Evolutionary conservation across 2,113 vertebrate species (phyloP).

Genomic region (Ramphastos sulfuratus): DNA sequence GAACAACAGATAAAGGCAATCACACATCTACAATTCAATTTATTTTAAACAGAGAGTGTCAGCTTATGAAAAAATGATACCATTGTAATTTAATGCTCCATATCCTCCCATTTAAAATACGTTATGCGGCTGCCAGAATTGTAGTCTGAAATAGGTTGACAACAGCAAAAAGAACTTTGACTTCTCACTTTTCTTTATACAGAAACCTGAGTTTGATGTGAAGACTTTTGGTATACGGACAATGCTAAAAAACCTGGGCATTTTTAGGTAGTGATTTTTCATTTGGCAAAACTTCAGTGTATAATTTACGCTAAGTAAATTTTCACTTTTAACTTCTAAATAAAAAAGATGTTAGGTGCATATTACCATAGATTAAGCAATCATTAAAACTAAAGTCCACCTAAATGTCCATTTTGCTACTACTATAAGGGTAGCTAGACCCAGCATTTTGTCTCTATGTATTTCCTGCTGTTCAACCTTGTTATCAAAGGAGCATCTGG

Average conservation of each 20-base stretch:
- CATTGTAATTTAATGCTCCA: neutral
- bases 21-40: neutral
- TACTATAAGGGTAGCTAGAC: neutral
- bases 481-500: neutral
- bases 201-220: neutral
- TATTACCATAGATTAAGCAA: neutral
- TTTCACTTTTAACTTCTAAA: neutral
- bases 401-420: neutral
- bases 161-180: neutral
- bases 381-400: neutral
- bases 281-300: neutral
- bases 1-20: neutral
- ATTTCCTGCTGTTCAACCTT: neutral
- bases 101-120: neutral
- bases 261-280: neutral
- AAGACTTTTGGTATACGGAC: neutral
- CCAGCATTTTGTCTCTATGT: neutral
- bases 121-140: neutral
- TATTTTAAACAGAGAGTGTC: neutral
- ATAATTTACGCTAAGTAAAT: neutral
- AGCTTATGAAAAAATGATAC: neutral
- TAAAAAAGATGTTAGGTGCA: neutral
- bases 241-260: neutral
- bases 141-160: neutral
- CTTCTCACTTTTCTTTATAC: neutral